Conservation (phyloP, 2,888 invertebrate genomes). For the Drosophila macrospina region DNA sequence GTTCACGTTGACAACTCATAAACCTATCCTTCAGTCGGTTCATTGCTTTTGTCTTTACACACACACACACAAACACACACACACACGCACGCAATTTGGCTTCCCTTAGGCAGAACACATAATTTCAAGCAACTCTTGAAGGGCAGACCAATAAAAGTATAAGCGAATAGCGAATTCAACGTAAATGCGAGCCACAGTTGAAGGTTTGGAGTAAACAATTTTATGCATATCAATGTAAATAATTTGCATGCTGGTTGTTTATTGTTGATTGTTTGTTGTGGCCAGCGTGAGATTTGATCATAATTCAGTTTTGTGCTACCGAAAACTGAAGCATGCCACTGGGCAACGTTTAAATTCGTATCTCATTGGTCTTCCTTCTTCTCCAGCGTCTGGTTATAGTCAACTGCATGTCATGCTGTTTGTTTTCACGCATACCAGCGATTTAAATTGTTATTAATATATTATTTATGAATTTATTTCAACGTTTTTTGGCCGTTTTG, state of each 20-base stretch:
- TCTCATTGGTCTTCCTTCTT: slow-evolving; percentile 33
- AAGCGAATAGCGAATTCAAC: slow-evolving; percentile 30
- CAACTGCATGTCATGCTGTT: slow-evolving; percentile 47
- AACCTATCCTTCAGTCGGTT: slow-evolving; percentile 47
- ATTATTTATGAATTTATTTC: slow-evolving; percentile 61
- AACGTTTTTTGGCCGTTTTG: slow-evolving; percentile 42
- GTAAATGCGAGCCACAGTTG: slow-evolving; percentile 71
- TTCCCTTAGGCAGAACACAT: slow-evolving; percentile 33
- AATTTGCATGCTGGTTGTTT: slow-evolving; percentile 60
- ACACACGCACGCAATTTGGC: slow-evolving; percentile 13
- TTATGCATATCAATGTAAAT: slow-evolving; percentile 66
- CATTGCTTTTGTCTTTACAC: slow-evolving; percentile 22
- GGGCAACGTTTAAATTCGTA: neutral
- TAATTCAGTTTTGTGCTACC: slow-evolving; percentile 35
- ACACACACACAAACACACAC: neutral
- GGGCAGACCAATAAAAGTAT: slow-evolving; percentile 44
- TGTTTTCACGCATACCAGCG: slow-evolving; percentile 51
- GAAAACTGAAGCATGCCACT: slow-evolving; percentile 41
- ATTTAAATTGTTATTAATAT: slow-evolving; percentile 59
- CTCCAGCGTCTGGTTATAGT: neutral
- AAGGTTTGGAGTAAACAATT: slow-evolving; percentile 60
- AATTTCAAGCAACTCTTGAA: slow-evolving; percentile 38
- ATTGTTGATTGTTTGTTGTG: slow-evolving; percentile 42
- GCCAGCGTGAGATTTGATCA: slow-evolving; percentile 19
- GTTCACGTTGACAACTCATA: slow-evolving; percentile 22